Percentiles rank a stretch among this genome's conserved stretches.
Evolutionary conservation across 2,888 invertebrate genomes (phyloP).

Genomic region (Asteroscopus sphinx): DNA sequence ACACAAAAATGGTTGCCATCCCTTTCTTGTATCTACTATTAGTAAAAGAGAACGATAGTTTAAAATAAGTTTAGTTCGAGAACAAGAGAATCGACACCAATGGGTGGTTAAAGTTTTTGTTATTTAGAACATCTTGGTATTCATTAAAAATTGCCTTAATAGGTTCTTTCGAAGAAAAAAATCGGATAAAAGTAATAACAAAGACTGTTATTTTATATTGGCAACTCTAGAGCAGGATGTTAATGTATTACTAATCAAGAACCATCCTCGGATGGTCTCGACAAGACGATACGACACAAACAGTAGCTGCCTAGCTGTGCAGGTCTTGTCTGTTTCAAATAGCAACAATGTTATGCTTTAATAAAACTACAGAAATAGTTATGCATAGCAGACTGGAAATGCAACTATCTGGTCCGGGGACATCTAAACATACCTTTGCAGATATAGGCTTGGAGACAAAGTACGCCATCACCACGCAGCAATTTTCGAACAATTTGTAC

Average conservation of each 20-base stretch:
- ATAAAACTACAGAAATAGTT: constrained; percentile 82
- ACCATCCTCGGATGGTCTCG: too few species aligned
- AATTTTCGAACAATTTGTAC: constrained; percentile 69
- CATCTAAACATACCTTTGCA: constrained; percentile 82
- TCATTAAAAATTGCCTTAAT: too few species aligned
- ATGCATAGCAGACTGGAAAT: constrained; percentile 83
- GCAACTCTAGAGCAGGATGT: constrained; percentile 34
- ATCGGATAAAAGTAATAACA: too few species aligned
- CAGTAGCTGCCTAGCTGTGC: constrained; percentile 41
- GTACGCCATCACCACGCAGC: constrained; percentile 74
- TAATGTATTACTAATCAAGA: constrained; percentile 48
- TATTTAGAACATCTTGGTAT: too few species aligned
- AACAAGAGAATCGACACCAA: too few species aligned
- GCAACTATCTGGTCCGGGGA: constrained; percentile 86
- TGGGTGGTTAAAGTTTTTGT: too few species aligned
- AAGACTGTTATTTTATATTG: constrained; percentile 10
- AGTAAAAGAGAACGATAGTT: too few species aligned
- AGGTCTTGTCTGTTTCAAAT: constrained; percentile 63
- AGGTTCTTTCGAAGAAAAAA: too few species aligned
- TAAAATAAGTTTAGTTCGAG: too few species aligned
- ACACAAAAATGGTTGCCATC: too few species aligned
- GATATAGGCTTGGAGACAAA: constrained; percentile 86
- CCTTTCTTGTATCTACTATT: too few species aligned
- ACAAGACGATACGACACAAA: constrained; percentile 35
- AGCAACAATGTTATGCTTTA: constrained; percentile 80